Base-by-base conservation (phyloP, 1,140 invertebrate species). In the Teleogryllus occipitalis region DNA sequence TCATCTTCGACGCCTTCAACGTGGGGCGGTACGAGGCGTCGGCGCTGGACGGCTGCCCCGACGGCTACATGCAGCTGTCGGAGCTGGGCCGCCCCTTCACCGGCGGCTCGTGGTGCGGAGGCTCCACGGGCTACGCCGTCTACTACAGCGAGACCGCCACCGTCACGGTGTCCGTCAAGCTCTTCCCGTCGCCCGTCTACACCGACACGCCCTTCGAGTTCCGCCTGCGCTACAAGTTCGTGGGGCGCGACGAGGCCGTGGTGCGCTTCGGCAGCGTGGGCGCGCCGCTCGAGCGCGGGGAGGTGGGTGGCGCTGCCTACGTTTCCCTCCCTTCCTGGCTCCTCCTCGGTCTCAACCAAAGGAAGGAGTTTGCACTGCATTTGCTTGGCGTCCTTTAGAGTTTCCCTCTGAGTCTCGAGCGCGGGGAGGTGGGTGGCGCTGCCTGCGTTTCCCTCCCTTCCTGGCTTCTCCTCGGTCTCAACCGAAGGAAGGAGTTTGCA, bases 61-160 rank as follows among this genome's bases (percentile, higher is more conserved):
- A 83, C 39, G 85, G 91, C 89, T 85, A 93, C 72, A 81, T 95
- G 90, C 92, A 95, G 86, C 86, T 95, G 74, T 92, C 93, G 76
- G 94, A 95, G 87, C 87, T 95, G 80, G 93, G 93, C 27, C 88
- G 93, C 76, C 93, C 93, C 22, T 95, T 94, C 85, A 94, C 93
- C 8, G 93, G 93, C 76, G 94, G 94, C 76, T 94, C 92, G 7
- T 96, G 94, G 94, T 96, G 94, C 83, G 94, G 94, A 39, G 88
- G 90, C 46, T 91, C 93, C 15, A 90, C 91, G 7, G 91, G 90
- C 75, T 90, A 91, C 48, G 92, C 94, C 73, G 91, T 93, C n/a
- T 95, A 95, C 86, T 95, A 94, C 86, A 94, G 93, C 83, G 94
- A 95, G 87, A 94, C 93, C 54, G 91, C 92, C 80, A 95, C 94